phyloP scores from a whole-genome alignment of 1,140 invertebrate species.

The Saccostrea glomerata region DNA sequence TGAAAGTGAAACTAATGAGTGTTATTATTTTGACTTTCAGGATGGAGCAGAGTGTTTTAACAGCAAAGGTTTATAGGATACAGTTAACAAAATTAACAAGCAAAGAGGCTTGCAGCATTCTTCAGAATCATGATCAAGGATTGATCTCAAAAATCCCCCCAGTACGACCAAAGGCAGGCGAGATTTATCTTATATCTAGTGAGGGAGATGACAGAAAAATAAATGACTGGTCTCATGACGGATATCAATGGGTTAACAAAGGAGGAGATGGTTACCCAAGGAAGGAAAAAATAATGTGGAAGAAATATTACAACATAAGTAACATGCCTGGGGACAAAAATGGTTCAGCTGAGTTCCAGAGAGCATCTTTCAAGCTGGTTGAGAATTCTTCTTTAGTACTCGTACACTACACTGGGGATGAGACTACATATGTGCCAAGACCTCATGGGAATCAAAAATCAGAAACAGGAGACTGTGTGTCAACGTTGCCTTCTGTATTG shows the following conservation, averaged over 20 bases:
- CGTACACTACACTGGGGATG: conserved; percentile 41
- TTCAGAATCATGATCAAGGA: background rate
- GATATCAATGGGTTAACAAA: conserved; percentile 40
- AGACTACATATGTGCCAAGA: background rate
- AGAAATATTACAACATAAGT: background rate
- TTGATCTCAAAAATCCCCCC: background rate
- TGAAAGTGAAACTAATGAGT: too few relatives aligned
- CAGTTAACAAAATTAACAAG: background rate
- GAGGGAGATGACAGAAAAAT: background rate
- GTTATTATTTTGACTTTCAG: background rate
- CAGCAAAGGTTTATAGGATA: background rate
- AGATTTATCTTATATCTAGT: background rate
- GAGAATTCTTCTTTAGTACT: background rate
- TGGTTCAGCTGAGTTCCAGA: background rate
- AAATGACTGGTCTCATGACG: conserved; percentile 30
- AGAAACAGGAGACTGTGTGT: conserved; percentile 20
- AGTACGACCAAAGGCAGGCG: background rate
- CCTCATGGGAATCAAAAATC: conserved; percentile 35
- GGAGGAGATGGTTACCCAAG: conserved; percentile 38
- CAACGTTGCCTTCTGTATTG: conserved; percentile 36
- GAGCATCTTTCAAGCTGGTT: background rate
- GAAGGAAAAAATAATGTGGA: conserved; percentile 25
- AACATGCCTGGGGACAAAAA: background rate
- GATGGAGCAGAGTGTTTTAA: background rate
- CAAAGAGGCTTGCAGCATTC: background rate